Evolutionary conservation across 1,140 invertebrate genomes (phyloP).

Genomic region (Aplysia californica): DNA sequence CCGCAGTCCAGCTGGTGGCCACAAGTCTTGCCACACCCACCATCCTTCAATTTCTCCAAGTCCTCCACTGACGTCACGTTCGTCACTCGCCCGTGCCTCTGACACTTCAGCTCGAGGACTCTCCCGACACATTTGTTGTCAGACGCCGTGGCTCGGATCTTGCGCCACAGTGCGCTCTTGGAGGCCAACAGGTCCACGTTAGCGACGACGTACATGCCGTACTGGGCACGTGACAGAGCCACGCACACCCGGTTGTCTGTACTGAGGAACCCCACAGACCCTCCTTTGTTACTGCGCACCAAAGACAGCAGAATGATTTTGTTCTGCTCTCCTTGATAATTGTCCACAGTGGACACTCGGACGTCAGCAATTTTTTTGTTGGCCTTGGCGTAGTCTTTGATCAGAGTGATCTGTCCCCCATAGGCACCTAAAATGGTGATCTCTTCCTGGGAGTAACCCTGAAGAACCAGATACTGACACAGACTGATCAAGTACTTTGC

Average conservation of each 20-base stretch:
- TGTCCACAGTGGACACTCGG: constrained; percentile 79
- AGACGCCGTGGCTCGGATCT: background rate
- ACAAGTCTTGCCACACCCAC: too few relatives aligned
- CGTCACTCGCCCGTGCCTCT: too few relatives aligned
- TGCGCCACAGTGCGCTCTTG: background rate
- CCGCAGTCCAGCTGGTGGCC: too few relatives aligned
- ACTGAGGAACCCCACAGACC: constrained; percentile 81
- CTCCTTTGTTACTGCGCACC: constrained; percentile 76
- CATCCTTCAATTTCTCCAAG: too few relatives aligned
- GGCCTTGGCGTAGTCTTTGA: constrained; percentile 54
- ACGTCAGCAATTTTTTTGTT: constrained; percentile 43
- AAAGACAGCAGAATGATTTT: constrained; percentile 86
- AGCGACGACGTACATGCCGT: constrained; percentile 77
- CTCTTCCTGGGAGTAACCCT: constrained; percentile 54
- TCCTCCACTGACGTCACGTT: too few relatives aligned
- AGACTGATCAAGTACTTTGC: constrained; percentile 51
- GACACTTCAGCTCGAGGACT: background rate
- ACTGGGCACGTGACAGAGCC: constrained; percentile 82
- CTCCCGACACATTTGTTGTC: background rate
- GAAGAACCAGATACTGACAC: constrained; percentile 57
- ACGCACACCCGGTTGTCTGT: constrained; percentile 85
- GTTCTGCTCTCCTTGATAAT: constrained; percentile 81
- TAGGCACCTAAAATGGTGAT: constrained; percentile 65
- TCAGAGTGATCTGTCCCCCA: constrained; percentile 56
- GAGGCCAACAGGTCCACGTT: constrained; percentile 68